Conservation (phyloP, 2,888 invertebrate genomes). For the Chymomyza procnemis region DNA sequence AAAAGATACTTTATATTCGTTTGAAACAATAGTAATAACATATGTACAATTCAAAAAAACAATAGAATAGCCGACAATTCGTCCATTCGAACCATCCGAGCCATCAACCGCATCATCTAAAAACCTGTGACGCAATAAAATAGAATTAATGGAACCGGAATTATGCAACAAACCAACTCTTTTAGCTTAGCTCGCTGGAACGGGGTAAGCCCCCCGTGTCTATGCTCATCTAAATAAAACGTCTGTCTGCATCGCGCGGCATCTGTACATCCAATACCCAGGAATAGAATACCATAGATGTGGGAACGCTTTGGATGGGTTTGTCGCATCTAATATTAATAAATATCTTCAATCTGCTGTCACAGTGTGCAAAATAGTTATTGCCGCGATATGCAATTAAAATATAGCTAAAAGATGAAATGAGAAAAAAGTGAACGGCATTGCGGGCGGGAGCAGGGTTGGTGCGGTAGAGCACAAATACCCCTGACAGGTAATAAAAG, state of each 20-base stretch:
- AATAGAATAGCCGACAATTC: neutral
- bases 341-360: constrained; percentile 75
- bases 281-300: too few species aligned
- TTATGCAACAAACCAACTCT: constrained; percentile 57
- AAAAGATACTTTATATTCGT: too few species aligned
- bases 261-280: neutral
- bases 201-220: too few species aligned
- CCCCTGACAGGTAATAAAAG: constrained; percentile 78
- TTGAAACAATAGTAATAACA: constrained; percentile 10
- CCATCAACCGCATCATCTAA: constrained; percentile 49
- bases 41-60: neutral
- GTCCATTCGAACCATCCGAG: neutral
- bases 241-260: neutral
- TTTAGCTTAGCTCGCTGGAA: constrained; percentile 14
- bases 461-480: constrained; percentile 51
- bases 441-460: neutral
- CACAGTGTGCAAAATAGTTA: constrained; percentile 72
- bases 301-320: constrained; percentile 14
- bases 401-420: constrained; percentile 69
- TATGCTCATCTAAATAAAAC: neutral
- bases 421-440: constrained; percentile 51
- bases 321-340: constrained; percentile 74
- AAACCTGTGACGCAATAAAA: constrained; percentile 72
- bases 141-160: constrained; percentile 71
- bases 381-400: constrained; percentile 76